Percentiles rank a stretch among this genome's conserved stretches.
These are phyloP conservation scores for Holacanthus passer DNA, from an alignment of 2,113 vertebrate genomes.

Conservation along the genomic window DNA sequence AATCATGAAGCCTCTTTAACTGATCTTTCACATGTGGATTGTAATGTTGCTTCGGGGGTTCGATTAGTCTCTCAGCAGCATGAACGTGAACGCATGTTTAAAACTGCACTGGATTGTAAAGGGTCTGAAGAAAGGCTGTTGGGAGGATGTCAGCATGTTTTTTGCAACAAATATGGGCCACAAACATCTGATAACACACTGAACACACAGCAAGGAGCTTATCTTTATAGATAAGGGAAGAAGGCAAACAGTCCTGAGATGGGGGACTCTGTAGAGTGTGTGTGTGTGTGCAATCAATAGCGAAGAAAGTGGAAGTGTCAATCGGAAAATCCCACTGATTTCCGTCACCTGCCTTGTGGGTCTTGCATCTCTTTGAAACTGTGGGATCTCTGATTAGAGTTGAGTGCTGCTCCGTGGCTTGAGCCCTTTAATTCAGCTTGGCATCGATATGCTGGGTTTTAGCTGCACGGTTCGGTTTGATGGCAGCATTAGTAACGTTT, in stretches of 20 bases:
- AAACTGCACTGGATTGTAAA: slow-evolving; percentile 15
- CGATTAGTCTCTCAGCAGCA: not conserved
- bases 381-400: slow-evolving; percentile 54
- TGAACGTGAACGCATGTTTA: slow-evolving; percentile 34
- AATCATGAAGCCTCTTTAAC: slow-evolving; percentile 2
- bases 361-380: slow-evolving; percentile 61
- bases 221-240: slow-evolving; percentile 70
- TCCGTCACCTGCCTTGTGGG: slow-evolving; percentile 54
- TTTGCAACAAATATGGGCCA: slow-evolving; percentile 57
- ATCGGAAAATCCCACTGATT: slow-evolving; percentile 45
- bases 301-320: slow-evolving; percentile 30
- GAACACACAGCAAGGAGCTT: slow-evolving; percentile 70
- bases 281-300: slow-evolving; percentile 28
- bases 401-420: slow-evolving; percentile 35
- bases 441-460: slow-evolving; percentile 17
- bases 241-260: slow-evolving; percentile 62
- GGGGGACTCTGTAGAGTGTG: slow-evolving; percentile 26
- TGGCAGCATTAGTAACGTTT: slow-evolving; percentile 32
- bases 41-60: not conserved
- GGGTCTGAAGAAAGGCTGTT: slow-evolving; percentile 20
- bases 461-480: slow-evolving; percentile 36
- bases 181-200: slow-evolving; percentile 69
- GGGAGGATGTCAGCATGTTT: slow-evolving; percentile 58
- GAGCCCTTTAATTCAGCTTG: slow-evolving; percentile 44
- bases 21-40: slow-evolving; percentile 1